phyloP scores from a whole-genome alignment of 2,797 vertebrate species.

The Megaceryle alcyon region DNA sequence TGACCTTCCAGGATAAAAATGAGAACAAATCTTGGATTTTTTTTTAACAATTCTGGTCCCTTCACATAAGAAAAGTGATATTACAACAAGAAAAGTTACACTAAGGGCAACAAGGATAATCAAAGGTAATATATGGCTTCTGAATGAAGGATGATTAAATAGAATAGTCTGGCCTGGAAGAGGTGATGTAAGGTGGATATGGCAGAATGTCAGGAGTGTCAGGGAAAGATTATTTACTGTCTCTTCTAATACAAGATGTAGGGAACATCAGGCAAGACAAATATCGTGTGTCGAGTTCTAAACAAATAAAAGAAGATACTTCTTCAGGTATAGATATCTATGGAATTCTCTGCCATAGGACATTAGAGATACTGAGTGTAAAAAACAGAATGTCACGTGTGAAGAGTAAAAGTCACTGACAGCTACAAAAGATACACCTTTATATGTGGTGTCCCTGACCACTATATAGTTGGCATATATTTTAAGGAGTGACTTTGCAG shows the following conservation, averaged over 20 bases:
- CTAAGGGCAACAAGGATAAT: background rate
- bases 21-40: background rate
- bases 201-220: slow-evolving; percentile 12
- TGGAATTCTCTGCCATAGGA: background rate
- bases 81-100: background rate
- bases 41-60: background rate
- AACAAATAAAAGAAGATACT: background rate
- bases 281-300: background rate
- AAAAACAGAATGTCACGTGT: background rate
- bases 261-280: background rate
- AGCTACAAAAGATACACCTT: background rate
- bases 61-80: background rate
- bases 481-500: background rate
- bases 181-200: background rate
- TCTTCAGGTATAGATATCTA: background rate
- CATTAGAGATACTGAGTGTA: background rate
- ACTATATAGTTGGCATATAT: background rate
- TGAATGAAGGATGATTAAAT: background rate
- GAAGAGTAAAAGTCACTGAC: background rate
- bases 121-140: slow-evolving; percentile 1
- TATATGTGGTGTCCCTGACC: fast-evolving
- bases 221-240: slow-evolving; percentile 11
- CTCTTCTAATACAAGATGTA: background rate
- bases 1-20: slow-evolving; percentile 25
- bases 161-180: background rate